Conservation (phyloP, 2,113 vertebrate species). For the Cardinalis cardinalis region DNA sequence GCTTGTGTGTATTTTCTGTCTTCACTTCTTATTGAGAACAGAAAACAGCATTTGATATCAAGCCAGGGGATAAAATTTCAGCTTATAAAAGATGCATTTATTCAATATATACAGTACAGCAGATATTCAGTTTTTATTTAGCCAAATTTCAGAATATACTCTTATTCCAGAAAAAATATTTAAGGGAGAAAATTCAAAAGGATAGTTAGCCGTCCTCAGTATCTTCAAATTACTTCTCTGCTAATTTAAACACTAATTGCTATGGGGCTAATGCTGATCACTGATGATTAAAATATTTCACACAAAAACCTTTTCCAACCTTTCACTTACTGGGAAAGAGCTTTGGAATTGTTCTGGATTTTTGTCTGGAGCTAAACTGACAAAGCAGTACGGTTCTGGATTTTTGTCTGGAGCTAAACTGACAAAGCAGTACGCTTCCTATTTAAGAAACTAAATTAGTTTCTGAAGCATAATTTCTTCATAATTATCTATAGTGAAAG, state of each 20-base stretch:
- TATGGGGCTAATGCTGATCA: not conserved
- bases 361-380: not conserved
- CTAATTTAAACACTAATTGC: not conserved
- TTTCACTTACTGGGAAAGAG: not conserved
- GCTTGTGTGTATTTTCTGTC: not conserved
- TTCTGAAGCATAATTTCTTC: not conserved
- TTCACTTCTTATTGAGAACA: not conserved
- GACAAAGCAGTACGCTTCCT: not conserved
- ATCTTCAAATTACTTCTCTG: not conserved
- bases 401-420: not conserved
- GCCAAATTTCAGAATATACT: not conserved
- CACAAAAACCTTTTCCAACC: not conserved
- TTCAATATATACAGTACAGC: not conserved
- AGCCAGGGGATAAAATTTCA: not conserved
- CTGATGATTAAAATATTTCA: not conserved
- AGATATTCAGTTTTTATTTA: not conserved
- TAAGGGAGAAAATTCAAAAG: not conserved
- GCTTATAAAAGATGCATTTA: not conserved
- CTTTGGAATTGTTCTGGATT: not conserved
- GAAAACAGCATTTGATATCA: not conserved
- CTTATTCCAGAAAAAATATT: not conserved
- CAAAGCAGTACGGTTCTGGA: not conserved
- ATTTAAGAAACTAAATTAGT: not conserved
- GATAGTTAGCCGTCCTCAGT: not conserved
- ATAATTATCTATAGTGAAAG: not conserved